A percentile compares a stretch with the other conserved stretches of the same genome.
Conservation (phyloP, 2,113 vertebrate genomes). For the Hyla sarda region DNA sequence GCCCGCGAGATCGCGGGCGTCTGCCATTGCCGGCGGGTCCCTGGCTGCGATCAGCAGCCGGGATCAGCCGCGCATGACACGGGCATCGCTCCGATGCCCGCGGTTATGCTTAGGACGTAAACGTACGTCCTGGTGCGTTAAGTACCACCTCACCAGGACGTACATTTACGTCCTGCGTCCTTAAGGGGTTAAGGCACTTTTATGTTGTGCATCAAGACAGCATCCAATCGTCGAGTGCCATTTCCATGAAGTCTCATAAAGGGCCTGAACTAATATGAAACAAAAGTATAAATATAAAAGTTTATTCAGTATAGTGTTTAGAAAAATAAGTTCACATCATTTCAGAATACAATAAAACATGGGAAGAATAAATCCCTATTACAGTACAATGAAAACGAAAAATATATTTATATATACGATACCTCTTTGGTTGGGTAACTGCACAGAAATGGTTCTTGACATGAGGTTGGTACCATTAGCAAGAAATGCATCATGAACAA, state of each 20-base stretch:
- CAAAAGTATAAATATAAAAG: conserved; percentile 97
- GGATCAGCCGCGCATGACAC: no score
- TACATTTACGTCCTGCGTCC: no score
- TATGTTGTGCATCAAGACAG: neutral
- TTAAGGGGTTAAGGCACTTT: no score
- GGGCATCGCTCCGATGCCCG: no score
- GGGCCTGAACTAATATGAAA: neutral
- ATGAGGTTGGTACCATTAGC: conserved; percentile 73
- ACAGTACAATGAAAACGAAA: conserved; percentile 85
- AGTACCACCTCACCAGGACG: no score
- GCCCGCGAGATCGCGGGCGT: no score
- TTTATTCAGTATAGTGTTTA: conserved; percentile 99
- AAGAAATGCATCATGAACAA: conserved; percentile 31
- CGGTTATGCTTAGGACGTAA: no score
- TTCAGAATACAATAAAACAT: conserved; percentile 95
- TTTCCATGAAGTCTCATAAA: neutral
- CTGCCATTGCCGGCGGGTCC: no score
- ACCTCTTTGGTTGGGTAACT: conserved; percentile 91
- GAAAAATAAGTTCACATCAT: conserved; percentile 99
- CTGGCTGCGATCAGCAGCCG: no score
- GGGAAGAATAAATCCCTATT: conserved; percentile 84
- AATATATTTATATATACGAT: conserved; percentile 69
- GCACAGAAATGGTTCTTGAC: conserved; percentile 78
- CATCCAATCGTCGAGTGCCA: neutral
- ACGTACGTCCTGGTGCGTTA: no score